Conservation (phyloP, 2,888 invertebrate genomes). For the Agrochola lychnidis region DNA sequence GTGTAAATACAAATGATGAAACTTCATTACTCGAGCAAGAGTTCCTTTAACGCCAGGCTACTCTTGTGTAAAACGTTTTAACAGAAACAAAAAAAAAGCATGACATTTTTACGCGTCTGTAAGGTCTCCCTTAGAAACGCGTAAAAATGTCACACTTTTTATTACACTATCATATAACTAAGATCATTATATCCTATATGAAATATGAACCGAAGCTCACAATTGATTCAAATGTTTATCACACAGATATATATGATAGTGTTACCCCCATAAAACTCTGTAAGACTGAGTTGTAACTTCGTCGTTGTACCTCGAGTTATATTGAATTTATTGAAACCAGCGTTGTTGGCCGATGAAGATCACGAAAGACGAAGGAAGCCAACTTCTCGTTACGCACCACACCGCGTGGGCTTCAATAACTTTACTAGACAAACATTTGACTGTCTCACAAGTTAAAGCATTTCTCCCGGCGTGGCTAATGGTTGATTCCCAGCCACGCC, state of each 20-base stretch:
- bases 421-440: constrained; percentile 14
- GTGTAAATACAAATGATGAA: constrained; percentile 27
- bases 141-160: no score
- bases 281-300: neutral
- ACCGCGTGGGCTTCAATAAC: constrained; percentile 34
- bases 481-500: neutral
- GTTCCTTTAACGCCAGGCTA: constrained; percentile 18
- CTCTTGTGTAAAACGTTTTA: constrained; percentile 34
- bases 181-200: neutral
- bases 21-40: constrained; percentile 26
- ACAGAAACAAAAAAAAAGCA: neutral
- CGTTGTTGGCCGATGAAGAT: constrained; percentile 1
- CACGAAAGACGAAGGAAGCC: neutral
- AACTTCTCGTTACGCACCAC: neutral
- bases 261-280: neutral
- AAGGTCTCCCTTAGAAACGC: no score
- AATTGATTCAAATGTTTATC: neutral
- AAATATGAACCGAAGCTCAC: neutral
- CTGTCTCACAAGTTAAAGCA: constrained; percentile 25
- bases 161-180: neutral
- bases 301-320: constrained; percentile 13
- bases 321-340: constrained; percentile 32
- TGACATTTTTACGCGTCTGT: constrained; percentile 1
- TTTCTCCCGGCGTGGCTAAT: constrained; percentile 12
- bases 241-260: neutral